A percentile compares a stretch with the other conserved stretches of the same genome.
Conservation (phyloP, 2,113 vertebrate species). For the Lethenteron reissneri region DNA sequence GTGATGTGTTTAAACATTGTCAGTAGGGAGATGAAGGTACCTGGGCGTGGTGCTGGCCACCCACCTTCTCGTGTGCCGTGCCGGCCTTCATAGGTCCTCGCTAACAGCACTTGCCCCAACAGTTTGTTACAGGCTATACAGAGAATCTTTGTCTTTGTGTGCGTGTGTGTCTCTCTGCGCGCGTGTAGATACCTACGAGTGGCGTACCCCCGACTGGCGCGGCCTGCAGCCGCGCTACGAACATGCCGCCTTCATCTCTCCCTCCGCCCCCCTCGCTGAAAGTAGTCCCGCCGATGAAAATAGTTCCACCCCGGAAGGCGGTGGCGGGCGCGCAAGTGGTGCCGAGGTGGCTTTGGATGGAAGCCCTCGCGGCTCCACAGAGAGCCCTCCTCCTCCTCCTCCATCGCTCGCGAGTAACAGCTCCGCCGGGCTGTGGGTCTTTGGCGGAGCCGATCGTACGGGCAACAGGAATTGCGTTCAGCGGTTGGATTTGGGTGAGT, state of each 20-base stretch:
- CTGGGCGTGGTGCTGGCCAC: neutral
- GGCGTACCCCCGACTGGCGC: neutral
- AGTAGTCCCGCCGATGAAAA: too few species aligned
- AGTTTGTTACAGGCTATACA: neutral
- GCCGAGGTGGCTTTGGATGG: too few species aligned
- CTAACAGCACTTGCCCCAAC: neutral
- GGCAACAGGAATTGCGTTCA: constrained; percentile 1
- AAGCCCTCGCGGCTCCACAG: too few species aligned
- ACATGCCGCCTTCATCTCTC: neutral
- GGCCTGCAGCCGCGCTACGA: neutral
- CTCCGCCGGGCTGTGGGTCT: neutral
- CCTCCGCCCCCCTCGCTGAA: too few species aligned
- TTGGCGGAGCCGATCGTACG: neutral
- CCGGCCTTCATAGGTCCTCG: neutral
- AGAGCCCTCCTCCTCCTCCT: too few species aligned
- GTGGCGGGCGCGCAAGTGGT: too few species aligned
- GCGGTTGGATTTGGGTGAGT: neutral
- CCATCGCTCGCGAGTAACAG: too few species aligned
- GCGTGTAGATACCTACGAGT: constrained; percentile 1
- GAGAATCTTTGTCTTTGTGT: neutral
- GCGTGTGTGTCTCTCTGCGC: neutral
- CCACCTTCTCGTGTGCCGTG: neutral
- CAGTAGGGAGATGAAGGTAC: too few species aligned
- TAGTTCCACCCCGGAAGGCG: too few species aligned
- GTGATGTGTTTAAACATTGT: too few species aligned